These are phyloP conservation scores for Strix uralensis DNA, from an alignment of 2,113 vertebrate species.

Conservation along the genomic window DNA sequence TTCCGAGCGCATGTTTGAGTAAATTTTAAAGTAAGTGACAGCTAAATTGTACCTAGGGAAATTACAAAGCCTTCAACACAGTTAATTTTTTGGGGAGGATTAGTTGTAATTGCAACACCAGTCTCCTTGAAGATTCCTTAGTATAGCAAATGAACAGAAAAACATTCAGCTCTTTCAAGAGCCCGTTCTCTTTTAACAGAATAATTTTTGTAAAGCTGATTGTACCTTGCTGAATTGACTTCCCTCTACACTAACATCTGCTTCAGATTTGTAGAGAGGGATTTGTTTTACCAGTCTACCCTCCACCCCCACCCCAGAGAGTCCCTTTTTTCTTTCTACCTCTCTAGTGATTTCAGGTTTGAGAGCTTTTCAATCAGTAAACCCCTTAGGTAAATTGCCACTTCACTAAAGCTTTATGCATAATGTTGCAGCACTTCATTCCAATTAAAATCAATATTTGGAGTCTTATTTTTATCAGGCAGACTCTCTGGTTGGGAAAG, in stretches of 20 bases:
- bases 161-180: conserved; percentile 74
- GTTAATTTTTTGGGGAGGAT: conserved; percentile 90
- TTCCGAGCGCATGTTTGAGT: conserved; percentile 91
- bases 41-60: conserved; percentile 99
- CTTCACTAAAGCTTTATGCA: conserved; percentile 84
- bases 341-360: conserved; percentile 74
- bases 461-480: conserved; percentile 76
- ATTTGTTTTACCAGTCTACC: conserved; percentile 67
- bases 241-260: conserved; percentile 62
- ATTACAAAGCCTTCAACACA: conserved; percentile 99
- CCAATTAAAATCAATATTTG: conserved; percentile 87
- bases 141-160: conserved; percentile 80
- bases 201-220: conserved; percentile 73
- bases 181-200: conserved; percentile 70
- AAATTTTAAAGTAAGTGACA: conserved; percentile 99
- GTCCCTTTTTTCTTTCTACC: conserved; percentile 34
- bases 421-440: conserved; percentile 90
- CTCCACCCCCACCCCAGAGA: background rate
- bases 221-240: conserved; percentile 73
- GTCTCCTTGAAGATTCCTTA: conserved; percentile 84
- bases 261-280: conserved; percentile 66
- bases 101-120: conserved; percentile 93
- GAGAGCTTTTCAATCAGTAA: conserved; percentile 85
- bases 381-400: conserved; percentile 85
- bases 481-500: conserved; percentile 47